Percentiles rank a stretch among this genome's conserved stretches.
Conservation (phyloP, 2,888 invertebrate species). For the Caenorhabditis doughertyi region DNA sequence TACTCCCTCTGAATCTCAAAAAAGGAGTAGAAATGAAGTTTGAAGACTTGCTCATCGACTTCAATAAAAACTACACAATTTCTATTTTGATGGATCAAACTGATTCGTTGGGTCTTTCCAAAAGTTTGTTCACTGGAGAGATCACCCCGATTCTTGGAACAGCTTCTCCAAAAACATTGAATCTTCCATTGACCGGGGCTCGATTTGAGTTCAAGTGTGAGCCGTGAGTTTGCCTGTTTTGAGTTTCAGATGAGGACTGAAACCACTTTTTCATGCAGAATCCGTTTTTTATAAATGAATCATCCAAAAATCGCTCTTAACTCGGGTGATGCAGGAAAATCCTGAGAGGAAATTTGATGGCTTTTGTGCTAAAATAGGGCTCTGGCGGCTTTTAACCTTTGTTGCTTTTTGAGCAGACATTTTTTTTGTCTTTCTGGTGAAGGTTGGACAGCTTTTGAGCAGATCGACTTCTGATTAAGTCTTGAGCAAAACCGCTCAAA, state of each 20-base stretch:
- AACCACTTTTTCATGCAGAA: background rate
- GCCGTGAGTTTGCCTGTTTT: constrained; percentile 18
- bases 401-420: too few species aligned
- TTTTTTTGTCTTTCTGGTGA: too few species aligned
- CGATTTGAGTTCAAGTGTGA: constrained; percentile 34
- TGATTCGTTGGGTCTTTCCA: background rate
- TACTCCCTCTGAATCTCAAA: constrained; percentile 15
- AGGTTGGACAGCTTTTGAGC: too few species aligned
- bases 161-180: constrained; percentile 16
- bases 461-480: too few species aligned
- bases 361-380: too few species aligned
- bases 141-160: constrained; percentile 30
- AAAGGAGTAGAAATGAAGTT: constrained; percentile 18
- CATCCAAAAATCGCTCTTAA: constrained; percentile 37
- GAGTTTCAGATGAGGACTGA: too few species aligned
- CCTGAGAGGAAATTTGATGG: too few species aligned
- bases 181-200: constrained; percentile 40
- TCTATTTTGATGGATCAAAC: constrained; percentile 20
- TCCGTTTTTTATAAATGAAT: background rate
- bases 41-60: constrained; percentile 23
- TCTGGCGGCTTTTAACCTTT: too few species aligned
- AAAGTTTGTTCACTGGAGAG: constrained; percentile 1
- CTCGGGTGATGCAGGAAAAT: too few species aligned
- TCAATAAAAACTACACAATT: constrained; percentile 15
- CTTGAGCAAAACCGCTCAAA: too few species aligned